A percentile compares a stretch with the other conserved stretches of the same genome.
Conservation (phyloP, 2,888 invertebrate species). For the Rhamphomyia laevipes region DNA sequence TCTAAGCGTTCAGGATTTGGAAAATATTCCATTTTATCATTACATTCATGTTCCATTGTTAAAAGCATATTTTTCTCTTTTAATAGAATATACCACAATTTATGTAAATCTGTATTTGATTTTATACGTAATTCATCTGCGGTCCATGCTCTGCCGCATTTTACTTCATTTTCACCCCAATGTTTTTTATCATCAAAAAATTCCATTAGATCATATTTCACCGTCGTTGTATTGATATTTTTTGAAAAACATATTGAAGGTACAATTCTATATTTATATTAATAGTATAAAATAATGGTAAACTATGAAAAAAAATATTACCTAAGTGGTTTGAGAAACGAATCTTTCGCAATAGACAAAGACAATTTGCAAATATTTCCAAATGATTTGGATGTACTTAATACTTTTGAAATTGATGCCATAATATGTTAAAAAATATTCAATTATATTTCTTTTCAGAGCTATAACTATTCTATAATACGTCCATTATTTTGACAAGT, state of each 20-base stretch:
- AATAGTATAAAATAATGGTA: not conserved
- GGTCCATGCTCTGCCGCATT: conserved; percentile 78
- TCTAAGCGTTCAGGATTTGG: conserved; percentile 89
- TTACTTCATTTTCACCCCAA: conserved; percentile 65
- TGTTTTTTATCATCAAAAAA: conserved; percentile 82
- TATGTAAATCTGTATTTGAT: conserved; percentile 90
- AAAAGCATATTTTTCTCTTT: conserved; percentile 96
- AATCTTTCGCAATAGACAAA: not conserved
- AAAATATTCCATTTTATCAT: conserved; percentile 53
- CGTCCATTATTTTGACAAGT: too few relatives aligned
- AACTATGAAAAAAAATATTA: not conserved
- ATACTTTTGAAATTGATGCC: too few relatives aligned
- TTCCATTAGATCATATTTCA: conserved; percentile 55
- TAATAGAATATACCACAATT: conserved; percentile 82
- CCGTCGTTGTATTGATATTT: conserved; percentile 30
- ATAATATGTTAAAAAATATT: too few relatives aligned
- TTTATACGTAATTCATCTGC: conserved; percentile 86
- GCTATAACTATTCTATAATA: too few relatives aligned
- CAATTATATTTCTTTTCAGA: too few relatives aligned
- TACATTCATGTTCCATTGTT: conserved; percentile 85
- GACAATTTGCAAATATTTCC: too few relatives aligned
- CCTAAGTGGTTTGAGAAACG: not conserved
- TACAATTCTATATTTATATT: not conserved
- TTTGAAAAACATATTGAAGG: not conserved
- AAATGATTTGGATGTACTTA: too few relatives aligned